A percentile compares a stretch with the other conserved stretches of the same genome.
phyloP scores from a whole-genome alignment of 2,113 vertebrate genomes.

The Saguinus midas region DNA sequence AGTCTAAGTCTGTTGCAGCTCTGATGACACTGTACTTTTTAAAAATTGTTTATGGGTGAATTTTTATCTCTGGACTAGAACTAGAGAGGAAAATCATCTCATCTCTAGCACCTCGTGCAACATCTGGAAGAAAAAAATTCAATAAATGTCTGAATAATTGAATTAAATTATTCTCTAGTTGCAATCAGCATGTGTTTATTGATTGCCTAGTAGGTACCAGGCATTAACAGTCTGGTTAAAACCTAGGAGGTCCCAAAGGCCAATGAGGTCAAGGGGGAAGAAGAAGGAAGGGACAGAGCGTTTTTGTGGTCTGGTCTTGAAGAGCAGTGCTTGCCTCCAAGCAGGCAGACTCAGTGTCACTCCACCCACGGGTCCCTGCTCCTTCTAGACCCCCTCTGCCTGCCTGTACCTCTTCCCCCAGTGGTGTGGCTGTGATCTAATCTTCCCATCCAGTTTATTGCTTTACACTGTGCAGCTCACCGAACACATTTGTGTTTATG shows the following conservation, averaged over 20 bases:
- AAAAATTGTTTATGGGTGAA: not conserved
- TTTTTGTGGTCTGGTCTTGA: not conserved
- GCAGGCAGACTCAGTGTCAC: not conserved
- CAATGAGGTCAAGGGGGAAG: not conserved
- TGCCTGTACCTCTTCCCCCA: not conserved
- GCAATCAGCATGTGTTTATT: slow-evolving; percentile 22
- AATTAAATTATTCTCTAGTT: slow-evolving; percentile 20
- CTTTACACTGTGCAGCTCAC: slow-evolving; percentile 81
- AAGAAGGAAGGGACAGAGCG: not conserved
- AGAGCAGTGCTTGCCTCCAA: not conserved
- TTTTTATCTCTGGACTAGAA: not conserved
- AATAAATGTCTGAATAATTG: not conserved
- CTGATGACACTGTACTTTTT: not conserved
- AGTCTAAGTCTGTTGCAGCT: not conserved
- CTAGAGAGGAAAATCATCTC: not conserved
- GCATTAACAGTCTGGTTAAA: not conserved
- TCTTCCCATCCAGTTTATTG: slow-evolving; percentile 74
- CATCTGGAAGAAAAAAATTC: slow-evolving; percentile 10
- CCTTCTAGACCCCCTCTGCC: not conserved
- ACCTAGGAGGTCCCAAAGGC: not conserved
- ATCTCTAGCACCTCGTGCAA: not conserved
- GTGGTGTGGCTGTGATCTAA: not conserved
- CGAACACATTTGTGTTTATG: slow-evolving; percentile 80
- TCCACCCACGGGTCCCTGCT: not conserved
- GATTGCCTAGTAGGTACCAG: not conserved